Evolutionary conservation across 1,140 invertebrate species (phyloP).

Genomic region (Lepidurus apus): DNA sequence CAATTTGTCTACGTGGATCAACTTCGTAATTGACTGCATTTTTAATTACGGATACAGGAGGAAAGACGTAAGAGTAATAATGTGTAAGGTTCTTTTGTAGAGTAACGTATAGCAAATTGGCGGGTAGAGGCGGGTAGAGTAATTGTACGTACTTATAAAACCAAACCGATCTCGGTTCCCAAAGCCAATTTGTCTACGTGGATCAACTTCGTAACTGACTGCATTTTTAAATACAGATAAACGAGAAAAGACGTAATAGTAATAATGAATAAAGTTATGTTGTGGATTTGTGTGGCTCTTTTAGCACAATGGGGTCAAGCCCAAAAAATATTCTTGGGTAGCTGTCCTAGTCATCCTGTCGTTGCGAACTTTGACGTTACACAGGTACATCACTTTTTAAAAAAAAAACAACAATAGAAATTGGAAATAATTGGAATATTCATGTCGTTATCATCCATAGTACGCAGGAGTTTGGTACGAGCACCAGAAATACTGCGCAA

Average conservation of each 20-base stretch:
- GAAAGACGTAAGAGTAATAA: background rate
- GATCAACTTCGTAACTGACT: background rate
- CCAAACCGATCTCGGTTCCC: too few species aligned
- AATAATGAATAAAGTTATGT: background rate
- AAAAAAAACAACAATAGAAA: background rate
- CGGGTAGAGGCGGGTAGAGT: background rate
- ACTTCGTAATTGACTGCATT: background rate
- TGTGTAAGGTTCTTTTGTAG: background rate
- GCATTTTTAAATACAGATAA: background rate
- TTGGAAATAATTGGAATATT: background rate
- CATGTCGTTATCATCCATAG: slow-evolving; percentile 32
- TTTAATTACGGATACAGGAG: background rate
- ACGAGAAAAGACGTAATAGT: too few species aligned
- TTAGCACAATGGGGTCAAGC: background rate
- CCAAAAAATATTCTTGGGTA: background rate
- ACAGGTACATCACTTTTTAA: background rate
- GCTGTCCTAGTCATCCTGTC: background rate
- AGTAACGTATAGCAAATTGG: background rate
- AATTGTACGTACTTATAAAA: too few species aligned
- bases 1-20: background rate
- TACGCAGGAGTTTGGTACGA: slow-evolving; percentile 40
- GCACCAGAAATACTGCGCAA: slow-evolving; percentile 37
- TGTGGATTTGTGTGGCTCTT: background rate
- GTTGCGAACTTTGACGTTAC: background rate
- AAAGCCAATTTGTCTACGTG: background rate